phyloP scores from a whole-genome alignment of 2,888 invertebrate genomes.

The Tupiocoris notatus region DNA sequence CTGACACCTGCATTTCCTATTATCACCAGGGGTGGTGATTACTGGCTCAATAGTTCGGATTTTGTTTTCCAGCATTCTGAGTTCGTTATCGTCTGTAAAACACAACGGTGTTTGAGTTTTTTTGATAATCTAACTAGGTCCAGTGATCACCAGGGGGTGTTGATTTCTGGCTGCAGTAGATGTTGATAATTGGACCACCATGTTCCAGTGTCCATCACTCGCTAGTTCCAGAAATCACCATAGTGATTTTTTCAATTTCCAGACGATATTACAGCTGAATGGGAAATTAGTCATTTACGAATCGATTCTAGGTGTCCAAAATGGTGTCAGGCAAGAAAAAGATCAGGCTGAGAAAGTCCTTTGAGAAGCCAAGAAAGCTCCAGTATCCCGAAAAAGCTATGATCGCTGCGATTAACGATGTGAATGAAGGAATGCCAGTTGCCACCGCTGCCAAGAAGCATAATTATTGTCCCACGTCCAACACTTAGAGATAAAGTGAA shows the following conservation, averaged over 20 bases:
- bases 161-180: background rate
- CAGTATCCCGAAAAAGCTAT: constrained; percentile 4
- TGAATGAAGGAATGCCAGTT: background rate
- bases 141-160: background rate
- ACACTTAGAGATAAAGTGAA: constrained; percentile 14
- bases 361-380: background rate
- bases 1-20: no score
- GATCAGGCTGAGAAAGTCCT: background rate
- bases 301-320: constrained; percentile 13
- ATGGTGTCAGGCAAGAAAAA: constrained; percentile 2
- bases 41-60: no score
- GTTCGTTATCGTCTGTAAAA: no score
- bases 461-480: constrained; percentile 6
- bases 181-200: constrained; percentile 5
- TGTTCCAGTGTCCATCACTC: background rate
- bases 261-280: background rate
- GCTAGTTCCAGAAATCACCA: constrained; percentile 3
- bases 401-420: constrained; percentile 1
- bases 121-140: no score
- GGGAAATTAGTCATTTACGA: background rate
- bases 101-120: no score
- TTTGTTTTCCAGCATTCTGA: no score
- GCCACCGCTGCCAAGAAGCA: constrained; percentile 18
- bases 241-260: background rate
- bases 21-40: no score